These are phyloP conservation scores for Notolabrus celidotus DNA, from an alignment of 2,797 vertebrate species.

Conservation along the genomic window DNA sequence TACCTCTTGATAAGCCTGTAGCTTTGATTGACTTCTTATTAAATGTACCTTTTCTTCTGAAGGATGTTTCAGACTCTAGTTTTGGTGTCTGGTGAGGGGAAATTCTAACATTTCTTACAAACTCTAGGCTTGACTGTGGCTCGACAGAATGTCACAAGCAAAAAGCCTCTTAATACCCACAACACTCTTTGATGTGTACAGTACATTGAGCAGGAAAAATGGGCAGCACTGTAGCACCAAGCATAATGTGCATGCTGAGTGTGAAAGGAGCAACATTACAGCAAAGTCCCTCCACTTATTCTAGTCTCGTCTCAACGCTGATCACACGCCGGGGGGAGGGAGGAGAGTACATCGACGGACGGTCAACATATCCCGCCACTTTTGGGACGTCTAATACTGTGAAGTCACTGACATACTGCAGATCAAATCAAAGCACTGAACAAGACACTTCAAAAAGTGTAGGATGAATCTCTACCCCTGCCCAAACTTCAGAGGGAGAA, in stretches of 20 bases:
- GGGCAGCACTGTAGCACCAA: not conserved
- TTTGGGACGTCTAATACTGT: not conserved
- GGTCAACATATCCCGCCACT: not conserved
- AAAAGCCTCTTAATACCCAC: conserved; percentile 16
- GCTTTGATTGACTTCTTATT: too few species aligned
- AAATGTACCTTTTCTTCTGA: not conserved
- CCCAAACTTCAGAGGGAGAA: conserved; percentile 19
- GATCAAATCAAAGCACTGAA: conserved; percentile 18
- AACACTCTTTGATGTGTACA: not conserved
- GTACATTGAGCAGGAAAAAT: not conserved
- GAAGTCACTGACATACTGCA: not conserved
- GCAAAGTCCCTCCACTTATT: not conserved
- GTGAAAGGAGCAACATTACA: conserved; percentile 10
- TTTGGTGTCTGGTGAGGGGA: not conserved
- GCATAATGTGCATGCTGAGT: not conserved
- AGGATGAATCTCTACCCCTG: conserved; percentile 4
- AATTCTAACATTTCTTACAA: not conserved
- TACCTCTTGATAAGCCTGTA: too few species aligned
- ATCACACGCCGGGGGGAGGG: not conserved
- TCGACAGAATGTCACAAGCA: conserved; percentile 7
- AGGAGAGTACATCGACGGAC: not conserved
- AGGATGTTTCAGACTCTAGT: not conserved
- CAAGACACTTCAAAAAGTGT: conserved; percentile 5
- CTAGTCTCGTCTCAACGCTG: conserved; percentile 3
- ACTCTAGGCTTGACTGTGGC: not conserved